Conservation (phyloP, 2,888 invertebrate genomes). For the Amiota mariae region DNA sequence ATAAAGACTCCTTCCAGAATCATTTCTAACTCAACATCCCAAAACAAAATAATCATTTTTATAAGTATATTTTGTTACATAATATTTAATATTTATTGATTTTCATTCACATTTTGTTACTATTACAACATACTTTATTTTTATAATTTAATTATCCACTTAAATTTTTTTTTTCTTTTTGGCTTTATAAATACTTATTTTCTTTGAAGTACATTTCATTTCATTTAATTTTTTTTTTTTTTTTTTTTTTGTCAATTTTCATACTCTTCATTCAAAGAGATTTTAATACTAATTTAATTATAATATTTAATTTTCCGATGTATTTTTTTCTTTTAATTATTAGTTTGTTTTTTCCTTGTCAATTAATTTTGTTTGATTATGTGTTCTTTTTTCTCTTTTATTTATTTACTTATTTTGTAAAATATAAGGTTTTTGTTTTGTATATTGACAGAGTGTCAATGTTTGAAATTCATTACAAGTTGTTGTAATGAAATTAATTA, state of each 20-base stretch:
- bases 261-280: not conserved
- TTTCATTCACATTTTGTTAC: slow-evolving; percentile 36
- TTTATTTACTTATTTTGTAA: slow-evolving; percentile 46
- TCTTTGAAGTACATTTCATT: not conserved
- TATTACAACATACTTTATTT: slow-evolving; percentile 51
- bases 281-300: slow-evolving; percentile 7
- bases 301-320: slow-evolving; percentile 15
- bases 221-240: slow-evolving; percentile 30
- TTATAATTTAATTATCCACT: slow-evolving; percentile 31
- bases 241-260: slow-evolving; percentile 37
- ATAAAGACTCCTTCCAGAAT: too few relatives aligned
- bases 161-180: slow-evolving; percentile 14
- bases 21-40: too few relatives aligned
- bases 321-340: slow-evolving; percentile 1
- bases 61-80: too few relatives aligned
- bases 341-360: slow-evolving; percentile 33
- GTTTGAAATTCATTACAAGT: not conserved
- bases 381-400: too few relatives aligned
- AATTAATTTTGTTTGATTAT: slow-evolving; percentile 33
- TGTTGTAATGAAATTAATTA: not conserved
- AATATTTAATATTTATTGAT: slow-evolving; percentile 8
- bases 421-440: not conserved
- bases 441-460: not conserved
- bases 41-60: too few relatives aligned
- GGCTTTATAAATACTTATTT: slow-evolving; percentile 8